phyloP scores from a whole-genome alignment of 2,888 invertebrate genomes.

The Morpho helenor region DNA sequence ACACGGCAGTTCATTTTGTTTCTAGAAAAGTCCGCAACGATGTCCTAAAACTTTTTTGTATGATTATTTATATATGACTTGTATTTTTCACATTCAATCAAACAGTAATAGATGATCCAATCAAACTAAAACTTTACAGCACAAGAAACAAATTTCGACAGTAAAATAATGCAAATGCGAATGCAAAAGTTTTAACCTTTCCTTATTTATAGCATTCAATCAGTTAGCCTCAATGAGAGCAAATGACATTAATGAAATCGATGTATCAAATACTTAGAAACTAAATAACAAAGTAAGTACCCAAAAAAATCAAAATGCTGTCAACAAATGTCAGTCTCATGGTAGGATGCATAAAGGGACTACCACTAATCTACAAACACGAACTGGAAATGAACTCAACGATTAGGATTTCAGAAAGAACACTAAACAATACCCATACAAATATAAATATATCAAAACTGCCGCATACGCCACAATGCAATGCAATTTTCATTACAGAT shows the following conservation, averaged over 20 bases:
- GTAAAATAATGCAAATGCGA: too few species aligned
- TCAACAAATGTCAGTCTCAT: conserved; percentile 38
- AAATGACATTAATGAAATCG: conserved; percentile 17
- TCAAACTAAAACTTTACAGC: too few species aligned
- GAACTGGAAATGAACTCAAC: conserved; percentile 48
- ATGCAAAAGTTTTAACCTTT: too few species aligned
- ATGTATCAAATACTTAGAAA: conserved; percentile 17
- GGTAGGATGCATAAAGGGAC: conserved; percentile 62
- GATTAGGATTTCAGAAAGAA: conserved; percentile 43
- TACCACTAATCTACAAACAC: conserved; percentile 57
- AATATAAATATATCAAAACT: conserved; percentile 49
- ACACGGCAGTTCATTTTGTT: conserved; percentile 53
- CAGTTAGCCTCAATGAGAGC: conserved; percentile 28
- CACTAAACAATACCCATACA: conserved; percentile 54
- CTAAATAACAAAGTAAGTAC: conserved; percentile 20
- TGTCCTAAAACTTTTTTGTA: conserved; percentile 11
- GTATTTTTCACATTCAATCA: background rate
- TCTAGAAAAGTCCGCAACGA: conserved; percentile 21
- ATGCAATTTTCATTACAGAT: conserved; percentile 65
- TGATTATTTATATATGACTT: background rate
- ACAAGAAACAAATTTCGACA: too few species aligned
- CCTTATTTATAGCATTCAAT: background rate
- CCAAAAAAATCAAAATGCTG: conserved; percentile 28
- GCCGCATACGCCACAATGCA: conserved; percentile 77
- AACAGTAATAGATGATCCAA: background rate